Evolutionary conservation across 1,140 invertebrate genomes (phyloP).

Genomic region (Saxidomus purpurata): DNA sequence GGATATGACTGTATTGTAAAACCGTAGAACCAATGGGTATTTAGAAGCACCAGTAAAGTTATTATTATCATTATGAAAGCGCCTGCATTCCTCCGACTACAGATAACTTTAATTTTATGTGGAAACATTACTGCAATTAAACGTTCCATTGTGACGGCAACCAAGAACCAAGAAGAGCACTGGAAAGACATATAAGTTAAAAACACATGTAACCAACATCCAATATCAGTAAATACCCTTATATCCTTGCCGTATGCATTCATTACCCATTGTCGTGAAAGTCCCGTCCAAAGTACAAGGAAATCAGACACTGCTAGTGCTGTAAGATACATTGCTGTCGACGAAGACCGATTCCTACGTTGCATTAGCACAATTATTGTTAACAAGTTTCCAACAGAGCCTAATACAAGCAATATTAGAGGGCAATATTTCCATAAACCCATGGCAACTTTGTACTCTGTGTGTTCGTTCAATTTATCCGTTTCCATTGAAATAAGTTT

Average conservation of each 20-base stretch:
- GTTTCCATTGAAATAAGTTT: too few species aligned
- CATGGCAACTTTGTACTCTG: neutral
- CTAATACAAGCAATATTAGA: conserved; percentile 64
- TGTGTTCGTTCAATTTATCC: neutral
- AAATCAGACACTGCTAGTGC: conserved; percentile 69
- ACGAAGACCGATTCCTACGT: neutral
- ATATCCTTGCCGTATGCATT: conserved; percentile 66
- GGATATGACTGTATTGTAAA: neutral
- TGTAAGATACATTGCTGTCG: conserved; percentile 65
- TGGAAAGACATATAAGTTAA: conserved; percentile 63
- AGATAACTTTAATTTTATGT: conserved; percentile 52
- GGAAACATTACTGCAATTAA: conserved; percentile 72
- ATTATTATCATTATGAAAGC: neutral
- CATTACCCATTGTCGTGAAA: conserved; percentile 71
- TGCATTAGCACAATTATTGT: conserved; percentile 61
- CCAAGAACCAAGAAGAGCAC: conserved; percentile 74
- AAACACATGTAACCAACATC: conserved; percentile 71
- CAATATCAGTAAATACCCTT: neutral
- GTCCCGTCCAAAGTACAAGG: conserved; percentile 66
- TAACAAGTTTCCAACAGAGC: conserved; percentile 68
- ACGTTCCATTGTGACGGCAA: conserved; percentile 74
- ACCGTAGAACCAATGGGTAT: conserved; percentile 47
- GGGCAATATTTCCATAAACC: conserved; percentile 40
- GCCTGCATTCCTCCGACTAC: neutral
- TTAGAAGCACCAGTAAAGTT: neutral